Evolutionary conservation across 2,797 vertebrate genomes (phyloP), one percentile per base, ranked within the genome.

Genomic region (Morelia viridis): DNA sequence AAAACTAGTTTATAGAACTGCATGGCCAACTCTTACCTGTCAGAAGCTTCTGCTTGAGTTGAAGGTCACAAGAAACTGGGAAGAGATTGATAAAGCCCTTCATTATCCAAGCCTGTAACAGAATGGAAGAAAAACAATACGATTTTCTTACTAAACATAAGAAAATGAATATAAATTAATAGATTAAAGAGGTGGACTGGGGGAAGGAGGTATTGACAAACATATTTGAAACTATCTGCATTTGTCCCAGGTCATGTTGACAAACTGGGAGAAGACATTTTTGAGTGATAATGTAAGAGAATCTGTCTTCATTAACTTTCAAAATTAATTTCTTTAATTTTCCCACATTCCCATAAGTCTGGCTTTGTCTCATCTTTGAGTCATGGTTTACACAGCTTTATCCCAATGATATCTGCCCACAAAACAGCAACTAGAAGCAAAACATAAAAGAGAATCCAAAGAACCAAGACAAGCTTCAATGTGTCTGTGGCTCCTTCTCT

Each of bases 31-130:
- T 89, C 96, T 96, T 95, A 98, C 98, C 98, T 17, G 96, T 91
- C 89, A 98, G 97, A n/a, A 98, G 97, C 50, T 97, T 95, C 96
- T 98, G 97, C 0, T 96, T 96, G 92, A 98, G 96, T 93, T 98
- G 97, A 35, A 95, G 91, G 10, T 97, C 97, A 58, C 95, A 97
- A 83, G 11, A 92, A 94, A 2, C 94, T 84, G 0, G 97, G 92
- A 6, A 94, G n/a, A 0, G 94, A 87, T 92, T 85, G 94, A 94
- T 98, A 98, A 93, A 97, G 95, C 41, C 92, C 84, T 93, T 98
- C 98, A 0, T 89, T 96, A 92, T 97, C 96, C 0, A 94, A 87
- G 89, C 95, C 96, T 97, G 93, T 64, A 89, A 92, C 12, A 3
- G 60, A 28, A 68, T 12, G 93, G 65, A 88, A 35, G 61, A 8